Percentiles rank a stretch among this genome's conserved stretches.
These are phyloP conservation scores for Drosophila trapezifrons DNA, from an alignment of 1,140 invertebrate genomes.

Conservation along the genomic window DNA sequence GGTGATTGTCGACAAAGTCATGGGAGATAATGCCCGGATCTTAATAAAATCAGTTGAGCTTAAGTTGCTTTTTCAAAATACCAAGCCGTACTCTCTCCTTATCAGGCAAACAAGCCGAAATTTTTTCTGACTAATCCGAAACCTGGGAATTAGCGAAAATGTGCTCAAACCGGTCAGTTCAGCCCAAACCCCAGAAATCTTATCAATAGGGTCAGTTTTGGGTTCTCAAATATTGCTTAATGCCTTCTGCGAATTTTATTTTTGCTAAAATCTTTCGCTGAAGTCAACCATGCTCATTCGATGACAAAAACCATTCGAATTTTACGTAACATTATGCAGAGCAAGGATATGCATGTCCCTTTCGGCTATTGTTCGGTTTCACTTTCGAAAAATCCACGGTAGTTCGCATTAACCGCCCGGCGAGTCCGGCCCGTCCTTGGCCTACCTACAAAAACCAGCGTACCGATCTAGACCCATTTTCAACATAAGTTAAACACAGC, in stretches of 20 bases:
- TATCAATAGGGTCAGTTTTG: slow-evolving; percentile 47
- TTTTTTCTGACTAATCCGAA: slow-evolving; percentile 63
- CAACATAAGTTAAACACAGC: slow-evolving; percentile 51
- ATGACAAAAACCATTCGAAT: slow-evolving; percentile 43
- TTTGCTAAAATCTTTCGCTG: slow-evolving; percentile 46
- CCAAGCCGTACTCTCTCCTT: slow-evolving; percentile 29
- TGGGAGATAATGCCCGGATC: slow-evolving; percentile 58
- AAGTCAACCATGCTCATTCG: slow-evolving; percentile 22
- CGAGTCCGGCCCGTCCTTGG: slow-evolving; percentile 57
- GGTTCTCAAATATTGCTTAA: slow-evolving; percentile 51
- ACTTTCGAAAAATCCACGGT: slow-evolving; percentile 78
- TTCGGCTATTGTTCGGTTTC: slow-evolving; percentile 65
- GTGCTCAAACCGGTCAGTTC: slow-evolving; percentile 15
- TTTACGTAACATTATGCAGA: slow-evolving; percentile 82
- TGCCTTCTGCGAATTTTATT: slow-evolving; percentile 66
- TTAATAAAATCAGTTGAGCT: slow-evolving; percentile 44
- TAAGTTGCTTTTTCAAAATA: slow-evolving; percentile 43
- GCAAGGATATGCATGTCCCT: slow-evolving; percentile 44
- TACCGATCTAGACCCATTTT: slow-evolving; percentile 50
- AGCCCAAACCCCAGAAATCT: slow-evolving; percentile 19
- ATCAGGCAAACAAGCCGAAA: slow-evolving; percentile 46
- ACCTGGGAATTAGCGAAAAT: slow-evolving; percentile 25
- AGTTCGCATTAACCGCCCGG: slow-evolving; percentile 75
- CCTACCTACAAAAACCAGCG: slow-evolving; percentile 54
- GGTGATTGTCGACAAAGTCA: slow-evolving; percentile 10